Evolutionary conservation across 2,113 vertebrate genomes (phyloP).

Genomic region (Indicator indicator): DNA sequence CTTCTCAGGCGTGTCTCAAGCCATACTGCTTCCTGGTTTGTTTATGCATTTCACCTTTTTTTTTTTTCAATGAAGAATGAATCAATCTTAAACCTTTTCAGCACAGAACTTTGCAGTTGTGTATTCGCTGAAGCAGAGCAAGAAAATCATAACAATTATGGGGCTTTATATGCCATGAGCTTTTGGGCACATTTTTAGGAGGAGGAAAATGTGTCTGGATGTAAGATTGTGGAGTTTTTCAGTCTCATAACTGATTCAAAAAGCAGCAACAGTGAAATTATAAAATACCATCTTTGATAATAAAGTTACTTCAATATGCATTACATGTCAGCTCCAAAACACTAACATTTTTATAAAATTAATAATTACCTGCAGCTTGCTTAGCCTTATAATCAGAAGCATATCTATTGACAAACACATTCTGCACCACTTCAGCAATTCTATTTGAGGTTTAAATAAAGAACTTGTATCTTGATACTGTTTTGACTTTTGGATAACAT

Average conservation of each 20-base stretch:
- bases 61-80: neutral
- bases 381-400: neutral
- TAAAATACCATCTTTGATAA: neutral
- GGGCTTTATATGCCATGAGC: neutral
- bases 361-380: neutral
- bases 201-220: neutral
- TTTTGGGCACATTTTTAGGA: neutral
- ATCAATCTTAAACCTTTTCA: neutral
- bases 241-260: neutral
- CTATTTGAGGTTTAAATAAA: neutral
- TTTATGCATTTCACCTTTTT: neutral
- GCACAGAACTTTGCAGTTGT: neutral
- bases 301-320: neutral
- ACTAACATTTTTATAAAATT: neutral
- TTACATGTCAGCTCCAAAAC: neutral
- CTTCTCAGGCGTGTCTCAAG: neutral
- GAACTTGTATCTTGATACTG: neutral
- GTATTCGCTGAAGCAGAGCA: neutral
- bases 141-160: neutral
- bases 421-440: neutral
- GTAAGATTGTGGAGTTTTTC: neutral
- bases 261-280: neutral
- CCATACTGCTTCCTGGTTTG: neutral
- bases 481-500: neutral
- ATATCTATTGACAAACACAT: neutral